Evolutionary conservation across 2,113 vertebrate species (phyloP).

Genomic region (Pangasianodon hypophthalmus): DNA sequence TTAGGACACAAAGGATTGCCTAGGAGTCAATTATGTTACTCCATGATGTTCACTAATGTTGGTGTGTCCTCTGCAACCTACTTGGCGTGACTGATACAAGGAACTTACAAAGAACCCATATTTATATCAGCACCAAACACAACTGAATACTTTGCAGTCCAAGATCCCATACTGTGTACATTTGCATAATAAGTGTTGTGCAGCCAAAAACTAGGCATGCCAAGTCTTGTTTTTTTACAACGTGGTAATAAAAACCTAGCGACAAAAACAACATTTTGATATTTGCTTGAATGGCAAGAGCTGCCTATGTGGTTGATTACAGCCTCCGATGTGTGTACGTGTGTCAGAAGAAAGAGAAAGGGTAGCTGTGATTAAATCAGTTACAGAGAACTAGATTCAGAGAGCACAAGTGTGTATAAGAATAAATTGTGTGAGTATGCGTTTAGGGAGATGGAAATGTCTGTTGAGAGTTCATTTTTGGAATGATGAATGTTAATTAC

Average conservation of each 20-base stretch:
- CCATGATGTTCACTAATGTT: background rate
- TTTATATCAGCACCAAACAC: background rate
- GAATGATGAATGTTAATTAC: slow-evolving; percentile 26
- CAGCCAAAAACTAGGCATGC: background rate
- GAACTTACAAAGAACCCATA: background rate
- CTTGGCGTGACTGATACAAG: background rate
- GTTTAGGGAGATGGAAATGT: slow-evolving; percentile 15
- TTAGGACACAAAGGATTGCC: background rate
- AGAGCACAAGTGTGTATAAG: background rate
- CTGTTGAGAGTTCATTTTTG: background rate
- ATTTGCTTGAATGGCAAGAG: background rate
- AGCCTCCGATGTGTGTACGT: background rate
- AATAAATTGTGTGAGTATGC: background rate
- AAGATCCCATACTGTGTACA: background rate
- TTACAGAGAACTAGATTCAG: background rate
- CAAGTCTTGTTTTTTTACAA: background rate
- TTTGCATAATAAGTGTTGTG: background rate
- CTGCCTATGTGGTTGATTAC: background rate
- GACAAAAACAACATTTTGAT: background rate
- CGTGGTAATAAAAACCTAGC: background rate
- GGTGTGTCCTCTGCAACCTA: background rate
- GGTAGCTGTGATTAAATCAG: slow-evolving; percentile 33
- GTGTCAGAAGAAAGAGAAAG: background rate
- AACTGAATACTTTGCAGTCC: background rate
- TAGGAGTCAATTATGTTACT: background rate